Evolutionary conservation across 2,797 vertebrate genomes (phyloP).

Genomic region (Ciconia nigra): DNA sequence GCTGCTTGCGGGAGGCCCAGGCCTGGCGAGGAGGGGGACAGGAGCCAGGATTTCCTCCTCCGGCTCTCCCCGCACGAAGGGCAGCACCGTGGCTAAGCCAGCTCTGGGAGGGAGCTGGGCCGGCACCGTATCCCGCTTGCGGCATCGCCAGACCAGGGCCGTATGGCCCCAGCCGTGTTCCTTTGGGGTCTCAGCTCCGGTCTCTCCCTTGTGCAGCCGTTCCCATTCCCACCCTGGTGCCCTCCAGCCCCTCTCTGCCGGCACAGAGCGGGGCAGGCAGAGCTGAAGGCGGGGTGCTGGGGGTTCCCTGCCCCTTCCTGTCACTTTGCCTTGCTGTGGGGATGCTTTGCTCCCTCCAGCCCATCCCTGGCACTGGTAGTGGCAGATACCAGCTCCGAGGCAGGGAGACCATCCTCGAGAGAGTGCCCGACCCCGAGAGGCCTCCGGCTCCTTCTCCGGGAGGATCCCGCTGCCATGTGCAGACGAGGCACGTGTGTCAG

Average conservation of each 20-base stretch:
- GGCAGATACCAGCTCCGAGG: accelerated
- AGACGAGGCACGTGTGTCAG: neutral
- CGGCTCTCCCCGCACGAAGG: neutral
- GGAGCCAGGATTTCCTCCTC: neutral
- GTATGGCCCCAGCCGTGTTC: accelerated
- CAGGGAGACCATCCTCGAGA: neutral
- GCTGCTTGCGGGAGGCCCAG: slow-evolving; percentile 11
- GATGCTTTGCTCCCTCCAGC: neutral
- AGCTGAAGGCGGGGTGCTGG: neutral
- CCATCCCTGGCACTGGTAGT: neutral
- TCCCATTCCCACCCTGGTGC: neutral
- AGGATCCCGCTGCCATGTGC: neutral
- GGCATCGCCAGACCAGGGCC: neutral
- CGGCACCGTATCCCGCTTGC: accelerated
- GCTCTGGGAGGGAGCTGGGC: neutral
- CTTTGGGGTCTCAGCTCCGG: neutral
- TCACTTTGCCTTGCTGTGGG: neutral
- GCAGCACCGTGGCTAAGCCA: neutral
- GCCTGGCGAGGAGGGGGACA: neutral
- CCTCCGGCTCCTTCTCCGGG: neutral
- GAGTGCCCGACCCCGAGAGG: neutral
- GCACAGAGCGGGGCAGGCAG: neutral
- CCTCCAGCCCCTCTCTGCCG: neutral
- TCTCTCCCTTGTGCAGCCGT: neutral
- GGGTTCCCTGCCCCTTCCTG: neutral